Evolutionary conservation across 30 jellyfish, hydroid and myxozoan species (phyloP), one percentile per base, ranked within the genome.

Genomic region (Pelagia noctiluca): DNA sequence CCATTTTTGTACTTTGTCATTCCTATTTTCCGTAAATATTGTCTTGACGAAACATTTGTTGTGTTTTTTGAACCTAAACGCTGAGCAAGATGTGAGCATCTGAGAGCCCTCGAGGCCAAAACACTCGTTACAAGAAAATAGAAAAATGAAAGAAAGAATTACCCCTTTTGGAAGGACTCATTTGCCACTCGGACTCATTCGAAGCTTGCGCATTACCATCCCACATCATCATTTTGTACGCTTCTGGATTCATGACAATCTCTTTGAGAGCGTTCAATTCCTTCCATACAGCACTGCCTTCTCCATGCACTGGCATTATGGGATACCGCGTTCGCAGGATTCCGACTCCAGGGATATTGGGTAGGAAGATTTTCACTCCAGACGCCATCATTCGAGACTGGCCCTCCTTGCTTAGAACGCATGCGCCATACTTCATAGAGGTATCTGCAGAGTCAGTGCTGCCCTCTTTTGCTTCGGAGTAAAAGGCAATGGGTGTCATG

Each of bases 251-350:
- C 96, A 92, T 81, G 25, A 86, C 89, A 28, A 83, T 67, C 35
- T 86, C 98, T 64, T 75, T 80, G 21, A 92, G 25, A 0, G 98
- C 98, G 54, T 92, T 86, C 33, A 92, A 68, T 49, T 92, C 98
- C 82, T 92, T 92, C 98, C 98, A 92, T 5, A 86, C 98, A 26
- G 98, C 63, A 36, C 96, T 30, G 18, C 98, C 97, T 81, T 92
- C 98, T 7, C 98, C 98, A 54, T 92, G 98, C 24, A 92, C 90
- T 0, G 98, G 98, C 91, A 92, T 78, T 31, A 92, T 87, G 21
- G 98, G 98, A 71, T 79, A 92, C 25, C 98, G 63, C 36, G 89
- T 93, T 50, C 98, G 62, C 64, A 92, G 71, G 35, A 82, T 83
- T 5, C 98, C 98, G 53, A 92, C 97, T 8, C 89, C 97, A 3